Percentiles rank a stretch among this genome's conserved stretches.
phyloP scores from a whole-genome alignment of 1,140 invertebrate genomes.

The Halesus radiatus region DNA sequence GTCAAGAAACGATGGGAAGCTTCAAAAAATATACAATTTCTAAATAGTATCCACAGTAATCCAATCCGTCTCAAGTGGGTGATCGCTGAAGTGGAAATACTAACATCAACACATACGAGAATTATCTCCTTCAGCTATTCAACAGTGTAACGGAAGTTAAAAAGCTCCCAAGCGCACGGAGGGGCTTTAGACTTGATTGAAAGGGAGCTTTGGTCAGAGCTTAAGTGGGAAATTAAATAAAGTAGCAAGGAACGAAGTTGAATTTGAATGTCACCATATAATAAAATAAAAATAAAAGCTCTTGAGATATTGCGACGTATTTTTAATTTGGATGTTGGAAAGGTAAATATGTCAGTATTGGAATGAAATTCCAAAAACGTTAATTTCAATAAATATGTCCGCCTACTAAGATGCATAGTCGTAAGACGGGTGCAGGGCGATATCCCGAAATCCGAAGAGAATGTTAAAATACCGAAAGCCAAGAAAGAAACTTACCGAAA shows the following conservation, averaged over 20 bases:
- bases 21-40: no score
- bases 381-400: background rate
- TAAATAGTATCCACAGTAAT: no score
- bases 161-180: background rate
- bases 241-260: background rate
- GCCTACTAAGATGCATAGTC: no score
- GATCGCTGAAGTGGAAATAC: no score
- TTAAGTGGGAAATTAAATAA: slow-evolving; percentile 34
- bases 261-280: no score
- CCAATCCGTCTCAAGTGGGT: no score
- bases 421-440: no score
- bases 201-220: slow-evolving; percentile 20
- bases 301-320: background rate
- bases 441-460: no score
- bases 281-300: background rate
- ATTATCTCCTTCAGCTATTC: background rate
- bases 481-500: no score
- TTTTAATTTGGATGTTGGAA: background rate
- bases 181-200: slow-evolving; percentile 15
- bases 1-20: no score
- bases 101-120: background rate
- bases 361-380: background rate
- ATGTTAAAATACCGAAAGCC: no score
- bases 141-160: slow-evolving; percentile 8
- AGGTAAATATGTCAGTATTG: background rate